Conservation (phyloP, 2,888 invertebrate species). For the Sturmia bella region DNA sequence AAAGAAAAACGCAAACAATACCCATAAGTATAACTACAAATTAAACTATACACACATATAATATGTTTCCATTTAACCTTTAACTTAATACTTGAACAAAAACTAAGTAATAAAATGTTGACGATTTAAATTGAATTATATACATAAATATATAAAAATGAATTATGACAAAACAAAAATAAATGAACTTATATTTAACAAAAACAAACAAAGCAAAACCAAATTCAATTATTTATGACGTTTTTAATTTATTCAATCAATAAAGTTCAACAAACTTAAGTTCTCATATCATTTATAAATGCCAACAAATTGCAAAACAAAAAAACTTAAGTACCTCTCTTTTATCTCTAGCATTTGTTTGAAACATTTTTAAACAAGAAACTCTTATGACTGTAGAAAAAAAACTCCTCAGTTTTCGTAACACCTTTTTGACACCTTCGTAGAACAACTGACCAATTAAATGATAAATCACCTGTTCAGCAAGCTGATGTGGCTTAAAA, state of each 20-base stretch:
- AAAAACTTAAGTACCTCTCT: slow-evolving; percentile 63
- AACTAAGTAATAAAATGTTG: slow-evolving; percentile 74
- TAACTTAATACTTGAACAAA: slow-evolving; percentile 50
- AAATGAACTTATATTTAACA: slow-evolving; percentile 65
- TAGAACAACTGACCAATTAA: too few relatives aligned
- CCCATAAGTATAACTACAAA: slow-evolving; percentile 71
- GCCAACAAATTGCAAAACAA: slow-evolving; percentile 15
- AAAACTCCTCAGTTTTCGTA: too few relatives aligned
- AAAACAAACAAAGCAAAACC: slow-evolving; percentile 48
- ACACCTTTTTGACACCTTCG: too few relatives aligned
- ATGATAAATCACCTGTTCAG: too few relatives aligned
- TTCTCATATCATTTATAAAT: slow-evolving; percentile 55
- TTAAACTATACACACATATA: slow-evolving; percentile 38
- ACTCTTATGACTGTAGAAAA: too few relatives aligned
- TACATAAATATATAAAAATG: slow-evolving; percentile 33
- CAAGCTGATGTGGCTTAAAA: too few relatives aligned
- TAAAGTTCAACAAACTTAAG: slow-evolving; percentile 33
- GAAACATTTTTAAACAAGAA: too few relatives aligned
- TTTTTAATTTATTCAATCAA: slow-evolving; percentile 22
- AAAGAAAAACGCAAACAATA: slow-evolving; percentile 72
- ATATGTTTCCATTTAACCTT: slow-evolving; percentile 56
- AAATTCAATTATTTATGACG: slow-evolving; percentile 45
- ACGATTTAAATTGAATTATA: slow-evolving; percentile 72
- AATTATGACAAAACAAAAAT: slow-evolving; percentile 62
- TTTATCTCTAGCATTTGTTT: slow-evolving; percentile 10